phyloP scores from a whole-genome alignment of 2,113 vertebrate species.

The Pollachius pollachius region DNA sequence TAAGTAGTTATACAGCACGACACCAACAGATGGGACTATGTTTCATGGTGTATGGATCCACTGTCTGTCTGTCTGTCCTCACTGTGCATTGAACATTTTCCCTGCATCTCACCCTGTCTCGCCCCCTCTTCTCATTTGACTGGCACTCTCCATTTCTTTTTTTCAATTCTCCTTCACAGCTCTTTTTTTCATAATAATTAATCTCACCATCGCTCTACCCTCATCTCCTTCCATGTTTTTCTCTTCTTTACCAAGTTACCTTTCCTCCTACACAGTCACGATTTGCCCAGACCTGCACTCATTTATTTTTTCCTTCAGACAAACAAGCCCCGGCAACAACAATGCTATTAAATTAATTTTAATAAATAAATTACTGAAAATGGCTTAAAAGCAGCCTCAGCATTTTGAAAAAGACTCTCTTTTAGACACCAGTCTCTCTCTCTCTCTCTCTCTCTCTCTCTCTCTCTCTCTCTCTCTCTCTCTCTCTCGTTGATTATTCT shows the following conservation, averaged over 20 bases:
- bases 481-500: neutral
- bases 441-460: neutral
- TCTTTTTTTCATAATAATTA: too few relatives aligned
- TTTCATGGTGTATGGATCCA: too few relatives aligned
- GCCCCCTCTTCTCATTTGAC: too few relatives aligned
- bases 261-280: constrained; percentile 33
- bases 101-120: too few relatives aligned
- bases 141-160: too few relatives aligned
- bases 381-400: neutral
- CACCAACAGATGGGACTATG: too few relatives aligned
- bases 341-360: neutral
- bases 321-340: constrained; percentile 37
- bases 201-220: constrained; percentile 18
- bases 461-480: neutral
- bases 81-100: too few relatives aligned
- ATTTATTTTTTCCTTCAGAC: constrained; percentile 20
- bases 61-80: too few relatives aligned
- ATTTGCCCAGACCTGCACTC: constrained; percentile 12
- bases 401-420: constrained; percentile 12
- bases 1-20: too few relatives aligned
- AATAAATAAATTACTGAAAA: constrained; percentile 17
- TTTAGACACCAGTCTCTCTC: neutral
- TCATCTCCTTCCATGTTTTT: constrained; percentile 10
- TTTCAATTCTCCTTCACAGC: too few relatives aligned
- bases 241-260: constrained; percentile 42